phyloP scores from a whole-genome alignment of 2,888 invertebrate genomes.

The Acronicta psi region DNA sequence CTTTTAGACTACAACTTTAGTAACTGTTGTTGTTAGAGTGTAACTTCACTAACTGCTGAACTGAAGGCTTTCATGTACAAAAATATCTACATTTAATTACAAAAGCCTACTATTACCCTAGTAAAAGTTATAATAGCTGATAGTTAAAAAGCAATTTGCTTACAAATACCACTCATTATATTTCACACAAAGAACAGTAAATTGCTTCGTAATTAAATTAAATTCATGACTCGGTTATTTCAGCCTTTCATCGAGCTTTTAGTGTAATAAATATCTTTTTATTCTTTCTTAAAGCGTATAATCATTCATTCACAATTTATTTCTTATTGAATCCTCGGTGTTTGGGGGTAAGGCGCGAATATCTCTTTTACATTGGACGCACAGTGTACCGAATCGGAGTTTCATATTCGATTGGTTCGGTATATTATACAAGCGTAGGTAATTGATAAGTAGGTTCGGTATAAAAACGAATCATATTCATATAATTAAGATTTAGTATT shows the following conservation, averaged over 20 bases:
- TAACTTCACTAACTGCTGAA: no score
- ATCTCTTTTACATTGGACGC: no score
- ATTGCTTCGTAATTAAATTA: slow-evolving; percentile 52
- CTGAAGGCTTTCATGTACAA: not conserved
- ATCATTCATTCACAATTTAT: slow-evolving; percentile 28
- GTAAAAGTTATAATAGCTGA: slow-evolving; percentile 25
- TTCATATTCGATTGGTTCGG: no score
- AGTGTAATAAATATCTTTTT: slow-evolving; percentile 33
- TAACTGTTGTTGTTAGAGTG: no score
- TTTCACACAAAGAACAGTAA: slow-evolving; percentile 31
- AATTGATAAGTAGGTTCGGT: no score
- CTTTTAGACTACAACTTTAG: no score
- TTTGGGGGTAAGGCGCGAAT: not conserved
- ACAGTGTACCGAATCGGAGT: no score
- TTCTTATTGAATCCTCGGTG: slow-evolving; percentile 24
- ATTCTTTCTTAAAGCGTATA: slow-evolving; percentile 15
- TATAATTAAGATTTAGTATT: no score
- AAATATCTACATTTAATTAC: not conserved
- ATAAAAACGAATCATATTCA: no score
- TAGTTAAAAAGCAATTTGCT: slow-evolving; percentile 40
- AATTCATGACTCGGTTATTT: slow-evolving; percentile 39
- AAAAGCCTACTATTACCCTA: slow-evolving; percentile 3
- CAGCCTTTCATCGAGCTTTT: slow-evolving; percentile 32
- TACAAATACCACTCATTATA: slow-evolving; percentile 17
- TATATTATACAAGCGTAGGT: no score